Evolutionary conservation across 2,797 vertebrate genomes (phyloP), one percentile per base, ranked within the genome.

Genomic region (Sebastes kiyomatsui): DNA sequence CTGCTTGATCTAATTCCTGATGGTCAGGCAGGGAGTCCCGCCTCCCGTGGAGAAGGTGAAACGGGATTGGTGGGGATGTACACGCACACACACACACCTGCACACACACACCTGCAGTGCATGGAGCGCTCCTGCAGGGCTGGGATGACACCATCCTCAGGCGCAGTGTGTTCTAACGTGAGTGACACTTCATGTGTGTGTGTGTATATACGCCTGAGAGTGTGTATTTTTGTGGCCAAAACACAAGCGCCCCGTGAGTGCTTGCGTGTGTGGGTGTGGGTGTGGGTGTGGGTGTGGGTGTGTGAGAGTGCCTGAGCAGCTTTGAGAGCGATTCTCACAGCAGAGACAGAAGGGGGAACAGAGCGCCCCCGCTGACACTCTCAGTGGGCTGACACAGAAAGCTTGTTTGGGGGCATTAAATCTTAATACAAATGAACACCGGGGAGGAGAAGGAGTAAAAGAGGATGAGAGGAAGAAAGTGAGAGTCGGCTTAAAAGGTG

Each of bases 331-430:
- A 90, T 75, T 85, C 92, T 87, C 85, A 75, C 85, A 84, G 85
- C 81, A 77, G 87, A 91, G 86, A 87, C 89, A 86, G 90, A 87
- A 79, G 85, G 74, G 81, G 79, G 75, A 79, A 85, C 86, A 88
- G 85, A 86, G 91, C 75, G 80, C 91, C 88, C 92, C 90, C 33
- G 88, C 93, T 93, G 90, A 90, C 90, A 80, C 83, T 90, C 92
- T 92, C 92, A 84, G 91, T 84, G 86, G 92, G 90, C 85, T 69
- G 90, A 93, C 91, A 94, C 86, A 90, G 88, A 94, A 90, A 95
- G 89, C 91, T 88, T 90, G 91, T 94, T 93, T 91, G 82, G 85
- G 88, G 87, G 84, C 88, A 94, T 95, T 94, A 93, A 93, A 94
- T 93, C 93, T 93, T 94, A 90, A 92, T 87, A 82, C 86, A 86